Evolutionary conservation across 2,113 vertebrate species (phyloP), one percentile per base, ranked within the genome.

Genomic region (Lonchura striata): DNA sequence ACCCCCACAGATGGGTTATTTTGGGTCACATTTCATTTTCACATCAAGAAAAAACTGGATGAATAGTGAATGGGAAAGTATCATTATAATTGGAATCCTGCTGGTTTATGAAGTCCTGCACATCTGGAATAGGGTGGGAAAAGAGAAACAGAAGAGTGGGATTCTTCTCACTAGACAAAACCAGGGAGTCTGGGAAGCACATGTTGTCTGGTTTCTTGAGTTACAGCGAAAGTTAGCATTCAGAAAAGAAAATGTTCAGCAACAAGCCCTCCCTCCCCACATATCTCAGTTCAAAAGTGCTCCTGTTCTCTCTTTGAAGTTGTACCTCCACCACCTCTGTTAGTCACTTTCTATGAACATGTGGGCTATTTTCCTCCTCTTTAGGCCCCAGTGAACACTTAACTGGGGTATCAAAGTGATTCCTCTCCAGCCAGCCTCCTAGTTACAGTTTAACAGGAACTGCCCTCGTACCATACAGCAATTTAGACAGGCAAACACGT

Each of bases 111-210:
- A 79, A 95, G 96, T 91, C 81, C 80, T 91, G 93, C 91, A 97
- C 96, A 97, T 97, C 95, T 97, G 96, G 96, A 97, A 97, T 63
- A 74, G 88, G 92, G 90, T 95, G 93, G 94, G 86, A 95, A 96
- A 93, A 92, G 63, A 96, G 95, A 96, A 97, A 89, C 50, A 95
- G 89, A 92, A 94, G 61, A 96, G 91, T 85, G 68, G 77, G 76
- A 91, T 93, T 93, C 4, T 3, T 90, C 95, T 95, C 75, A 75
- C 76, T 80, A 90, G 90, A 83, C 86, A 95, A 95, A 94, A 96
- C 92, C 79, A 78, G 86, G 44, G 76, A 92, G 79, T 97, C 96
- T 96, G 97, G 96, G 94, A 75, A 95, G 85, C 96, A 96, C 92
- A 96, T 96, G 90, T 82, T 10, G 24, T 82, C 93, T 85, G 91